Base-by-base conservation (phyloP, 2,888 invertebrate species). In the Meandrusa payeni region DNA sequence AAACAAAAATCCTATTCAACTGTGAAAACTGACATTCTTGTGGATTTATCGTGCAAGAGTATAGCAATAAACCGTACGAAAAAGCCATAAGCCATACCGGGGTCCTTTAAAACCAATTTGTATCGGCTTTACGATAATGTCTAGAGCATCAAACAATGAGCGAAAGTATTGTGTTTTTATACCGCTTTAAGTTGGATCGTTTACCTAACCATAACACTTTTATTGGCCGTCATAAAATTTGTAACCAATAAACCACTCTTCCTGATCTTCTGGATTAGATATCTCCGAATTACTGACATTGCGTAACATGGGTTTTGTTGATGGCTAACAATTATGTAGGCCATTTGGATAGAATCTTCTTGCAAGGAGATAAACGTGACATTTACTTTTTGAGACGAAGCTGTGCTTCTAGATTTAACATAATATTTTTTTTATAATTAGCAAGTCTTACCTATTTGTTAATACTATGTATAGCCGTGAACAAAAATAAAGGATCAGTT, bases 101-200 rank as follows among this genome's bases (percentile, higher is more conserved):
- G 71, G 68, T 62, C 64, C 63, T 67, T 76, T 69, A 75, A 76
- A 79, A 76, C 73, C 81, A 76, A 79, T 85, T 83, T 78, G 78
- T 78, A 66, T 65, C 55, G 64, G 67, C 62, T 83, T 82, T 80
- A 85, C 74, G 80, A 78, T 57, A 64, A 59, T 65, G 64, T 69
- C 69, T 65, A 63, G 64, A 69, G 69, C 70, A 76, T 76, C 76
- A 76, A 79, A 76, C 77, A 80, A 76, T 71, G 70, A 77, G 71
- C 52, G 68, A 71, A 73, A 73, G 76, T 70, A 76, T 76, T 72
- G 69, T 66, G 64, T 72, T 76, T 76, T 76, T 78, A 67, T 67
- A 62, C 66, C 65, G 46, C 60, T 73, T 77, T 64, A 74, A 75
- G 65, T 76, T 76, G 71, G 69, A 76, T 75, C 73, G 76, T 72